Percentiles rank a stretch among this genome's conserved stretches.
phyloP scores from a whole-genome alignment of 2,888 invertebrate species.

The Dromius quadrimaculatus region DNA sequence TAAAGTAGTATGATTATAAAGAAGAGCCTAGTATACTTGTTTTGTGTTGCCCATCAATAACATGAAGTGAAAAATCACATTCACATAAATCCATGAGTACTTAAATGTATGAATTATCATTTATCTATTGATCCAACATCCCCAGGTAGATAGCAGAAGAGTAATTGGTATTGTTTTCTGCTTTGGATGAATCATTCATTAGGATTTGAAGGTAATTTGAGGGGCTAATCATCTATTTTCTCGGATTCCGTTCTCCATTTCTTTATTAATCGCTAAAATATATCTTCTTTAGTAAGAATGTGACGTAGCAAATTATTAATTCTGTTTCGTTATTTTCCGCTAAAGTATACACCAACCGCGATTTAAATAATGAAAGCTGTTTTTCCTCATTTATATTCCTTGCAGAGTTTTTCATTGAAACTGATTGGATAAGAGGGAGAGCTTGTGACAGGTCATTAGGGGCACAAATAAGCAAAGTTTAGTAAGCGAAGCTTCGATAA shows the following conservation, averaged over 20 bases:
- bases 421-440: constrained; percentile 57
- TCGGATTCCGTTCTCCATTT: constrained; percentile 2
- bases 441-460: constrained; percentile 57
- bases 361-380: constrained; percentile 57
- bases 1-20: no score
- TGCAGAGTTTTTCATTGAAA: constrained; percentile 57
- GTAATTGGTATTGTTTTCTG: no score
- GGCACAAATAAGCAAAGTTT: constrained; percentile 57
- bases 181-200: no score
- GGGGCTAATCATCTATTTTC: no score
- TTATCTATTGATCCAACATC: no score
- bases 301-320: constrained; percentile 55
- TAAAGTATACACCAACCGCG: constrained; percentile 55
- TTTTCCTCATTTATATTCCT: constrained; percentile 57
- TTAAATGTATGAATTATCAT: no score
- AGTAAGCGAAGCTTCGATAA: constrained; percentile 37
- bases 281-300: constrained; percentile 7
- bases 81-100: no score
- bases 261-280: constrained; percentile 12
- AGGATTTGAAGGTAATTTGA: no score
- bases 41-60: no score
- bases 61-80: no score
- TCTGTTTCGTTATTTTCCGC: constrained; percentile 56
- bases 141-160: no score
- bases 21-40: no score